Evolutionary conservation across 2,113 vertebrate genomes (phyloP), one percentile per base, ranked within the genome.

Genomic region (Nanorana parkeri): DNA sequence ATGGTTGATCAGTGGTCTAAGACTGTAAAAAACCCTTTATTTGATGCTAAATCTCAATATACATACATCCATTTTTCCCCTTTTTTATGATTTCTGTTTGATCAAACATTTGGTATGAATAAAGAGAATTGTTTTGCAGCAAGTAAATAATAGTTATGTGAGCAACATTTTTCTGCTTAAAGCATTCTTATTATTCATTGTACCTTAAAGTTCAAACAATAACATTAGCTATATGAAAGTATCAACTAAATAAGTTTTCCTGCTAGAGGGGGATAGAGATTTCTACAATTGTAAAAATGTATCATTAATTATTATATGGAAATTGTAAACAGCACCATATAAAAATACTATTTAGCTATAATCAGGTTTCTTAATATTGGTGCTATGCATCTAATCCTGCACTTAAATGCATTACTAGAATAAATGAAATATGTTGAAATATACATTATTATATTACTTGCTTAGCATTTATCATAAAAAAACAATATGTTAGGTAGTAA

Each of bases 251-350:
- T 93, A 92, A 91, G 92, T 92, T 93, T 92, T 93, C 92, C 92
- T 93, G 93, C 91, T 94, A 94, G 89, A 91, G 89, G 87, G 93
- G 41, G 91, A 94, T 93, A 94, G 93, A 91, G 91, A 93, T 91
- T 92, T 94, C 91, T 90, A 90, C 90, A 93, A 93, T 93, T 91
- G 89, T 93, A 92, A 91, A 91, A 92, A 93, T 93, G 93, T 92
- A 90, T 93, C 93, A 94, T 95, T 94, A 94, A 94, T 94, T 92
- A 26, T 3, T 24, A 10, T 11, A 94, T 94, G 93, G 93, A 94
- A 92, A 94, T 93, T 92, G 93, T 92, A 47, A 92, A 94, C 90
- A 93, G 91, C 93, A 93, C 88, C 91, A 87, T 88, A 85, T 91
- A 94, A 92, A 94, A 91, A 93, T 91, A 93, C 20, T n/a, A 41